Evolutionary conservation across 2,888 invertebrate genomes (phyloP).

Genomic region (Hydraecia micacea): DNA sequence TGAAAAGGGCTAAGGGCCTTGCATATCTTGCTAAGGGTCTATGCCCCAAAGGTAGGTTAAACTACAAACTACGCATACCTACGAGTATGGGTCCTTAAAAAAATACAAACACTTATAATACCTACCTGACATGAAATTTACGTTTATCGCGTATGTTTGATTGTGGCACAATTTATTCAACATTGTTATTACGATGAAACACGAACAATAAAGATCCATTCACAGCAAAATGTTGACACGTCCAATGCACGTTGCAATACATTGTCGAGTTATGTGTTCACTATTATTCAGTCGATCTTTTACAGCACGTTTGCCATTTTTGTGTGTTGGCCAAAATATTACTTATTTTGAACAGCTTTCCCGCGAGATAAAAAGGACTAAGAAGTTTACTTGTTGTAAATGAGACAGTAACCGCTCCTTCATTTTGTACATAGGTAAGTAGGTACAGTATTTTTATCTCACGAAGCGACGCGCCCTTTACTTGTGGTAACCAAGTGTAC

Average conservation of each 20-base stretch:
- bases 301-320: slow-evolving; percentile 21
- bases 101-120: slow-evolving; percentile 22
- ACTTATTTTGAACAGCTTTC: too few relatives aligned
- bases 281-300: slow-evolving; percentile 41
- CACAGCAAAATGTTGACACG: slow-evolving; percentile 75
- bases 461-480: too few relatives aligned
- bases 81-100: neutral
- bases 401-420: neutral
- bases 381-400: neutral
- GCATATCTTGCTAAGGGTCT: neutral
- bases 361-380: neutral
- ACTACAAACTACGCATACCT: neutral
- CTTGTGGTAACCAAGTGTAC: too few relatives aligned
- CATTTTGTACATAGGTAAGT: neutral
- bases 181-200: slow-evolving; percentile 75
- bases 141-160: slow-evolving; percentile 63
- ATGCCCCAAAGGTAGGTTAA: neutral
- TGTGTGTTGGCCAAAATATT: slow-evolving; percentile 7
- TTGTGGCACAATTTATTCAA: slow-evolving; percentile 66
- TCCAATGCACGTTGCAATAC: slow-evolving; percentile 64
- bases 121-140: slow-evolving; percentile 48
- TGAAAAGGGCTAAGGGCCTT: neutral
- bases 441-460: too few relatives aligned
- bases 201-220: slow-evolving; percentile 74
- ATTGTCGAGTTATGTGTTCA: slow-evolving; percentile 43